Conservation (phyloP, 1,140 invertebrate species). For the Dendroctonus ponderosae region DNA sequence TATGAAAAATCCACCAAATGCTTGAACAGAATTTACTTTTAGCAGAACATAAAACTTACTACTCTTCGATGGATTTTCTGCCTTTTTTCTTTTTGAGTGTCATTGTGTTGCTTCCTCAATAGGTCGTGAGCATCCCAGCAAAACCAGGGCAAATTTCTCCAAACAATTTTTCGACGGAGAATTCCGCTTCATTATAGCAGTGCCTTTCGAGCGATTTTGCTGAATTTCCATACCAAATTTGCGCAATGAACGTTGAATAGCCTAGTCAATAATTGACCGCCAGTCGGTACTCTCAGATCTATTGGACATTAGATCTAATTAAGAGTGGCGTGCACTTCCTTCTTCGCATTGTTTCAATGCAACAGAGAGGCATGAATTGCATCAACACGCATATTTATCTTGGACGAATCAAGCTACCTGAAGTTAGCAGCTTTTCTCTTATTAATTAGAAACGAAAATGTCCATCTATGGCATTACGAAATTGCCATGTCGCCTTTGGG, state of each 20-base stretch:
- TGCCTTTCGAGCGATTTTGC: not conserved
- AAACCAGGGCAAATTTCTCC: no score
- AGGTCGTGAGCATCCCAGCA: no score
- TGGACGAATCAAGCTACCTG: conserved; percentile 19
- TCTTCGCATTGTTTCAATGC: conserved; percentile 10
- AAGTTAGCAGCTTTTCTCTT: conserved; percentile 17
- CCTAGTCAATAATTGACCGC: conserved; percentile 8
- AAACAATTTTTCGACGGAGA: not conserved
- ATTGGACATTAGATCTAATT: conserved; percentile 19
- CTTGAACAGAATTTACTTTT: no score
- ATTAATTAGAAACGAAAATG: conserved; percentile 22
- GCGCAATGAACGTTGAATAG: conserved; percentile 18
- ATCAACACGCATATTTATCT: conserved; percentile 20
- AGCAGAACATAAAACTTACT: no score
- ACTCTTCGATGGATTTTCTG: no score
- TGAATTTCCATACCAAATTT: conserved; percentile 8
- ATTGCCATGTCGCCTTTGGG: conserved; percentile 1
- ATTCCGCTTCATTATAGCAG: not conserved
- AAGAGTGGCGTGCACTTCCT: conserved; percentile 11
- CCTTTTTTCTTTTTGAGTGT: no score
- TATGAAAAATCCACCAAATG: no score
- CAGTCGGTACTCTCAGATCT: conserved; percentile 13
- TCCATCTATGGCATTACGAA: conserved; percentile 13
- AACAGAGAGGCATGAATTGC: conserved; percentile 11
- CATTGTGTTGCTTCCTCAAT: no score